Conservation (phyloP, 2,113 vertebrate genomes). For the Prolemur simus region DNA sequence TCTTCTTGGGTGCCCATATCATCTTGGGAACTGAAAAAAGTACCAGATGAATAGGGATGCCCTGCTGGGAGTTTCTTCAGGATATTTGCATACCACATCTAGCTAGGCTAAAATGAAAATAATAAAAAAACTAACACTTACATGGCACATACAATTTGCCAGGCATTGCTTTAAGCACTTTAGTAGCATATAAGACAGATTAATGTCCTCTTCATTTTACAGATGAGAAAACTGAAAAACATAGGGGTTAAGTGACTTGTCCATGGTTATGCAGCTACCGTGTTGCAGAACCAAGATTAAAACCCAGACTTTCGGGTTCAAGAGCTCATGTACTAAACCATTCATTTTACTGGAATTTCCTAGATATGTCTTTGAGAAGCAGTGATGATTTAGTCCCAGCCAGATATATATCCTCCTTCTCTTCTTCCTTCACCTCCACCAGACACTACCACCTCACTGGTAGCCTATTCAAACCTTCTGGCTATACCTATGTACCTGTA, state of each 20-base stretch:
- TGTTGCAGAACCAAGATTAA: constrained; percentile 6
- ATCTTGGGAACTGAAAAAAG: neutral
- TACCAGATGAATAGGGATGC: neutral
- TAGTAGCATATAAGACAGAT: neutral
- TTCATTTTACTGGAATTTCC: constrained; percentile 23
- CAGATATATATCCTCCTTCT: neutral
- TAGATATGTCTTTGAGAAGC: neutral
- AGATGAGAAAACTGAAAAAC: constrained; percentile 17
- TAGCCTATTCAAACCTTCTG: neutral
- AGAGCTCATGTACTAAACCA: neutral
- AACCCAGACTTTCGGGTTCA: neutral
- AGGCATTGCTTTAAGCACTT: constrained; percentile 2
- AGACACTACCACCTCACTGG: neutral
- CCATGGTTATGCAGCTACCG: neutral
- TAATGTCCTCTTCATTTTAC: neutral
- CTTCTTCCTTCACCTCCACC: neutral
- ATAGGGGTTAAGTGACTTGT: neutral
- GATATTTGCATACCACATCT: neutral
- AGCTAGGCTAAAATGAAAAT: neutral
- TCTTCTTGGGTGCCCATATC: neutral
- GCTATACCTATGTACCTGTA: neutral
- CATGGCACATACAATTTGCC: neutral
- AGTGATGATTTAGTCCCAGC: neutral
- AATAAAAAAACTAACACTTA: neutral
- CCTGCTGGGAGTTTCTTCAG: neutral